These are phyloP conservation scores for Myotis lucifugus DNA, from an alignment of 2,113 vertebrate species.

Conservation along the genomic window DNA sequence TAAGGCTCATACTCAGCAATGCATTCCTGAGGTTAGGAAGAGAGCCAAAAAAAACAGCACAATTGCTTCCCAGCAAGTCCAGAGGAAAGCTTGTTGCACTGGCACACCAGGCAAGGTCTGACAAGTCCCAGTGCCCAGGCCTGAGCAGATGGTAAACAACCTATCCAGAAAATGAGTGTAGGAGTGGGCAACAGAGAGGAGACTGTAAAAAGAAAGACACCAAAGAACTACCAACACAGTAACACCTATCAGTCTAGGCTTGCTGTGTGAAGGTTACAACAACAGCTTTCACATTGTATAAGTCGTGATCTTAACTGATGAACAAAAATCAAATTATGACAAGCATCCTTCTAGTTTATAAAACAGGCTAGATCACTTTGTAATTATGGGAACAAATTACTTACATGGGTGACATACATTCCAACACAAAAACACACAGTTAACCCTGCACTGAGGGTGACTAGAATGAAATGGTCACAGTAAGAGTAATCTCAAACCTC, in stretches of 20 bases:
- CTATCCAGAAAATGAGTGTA: no score
- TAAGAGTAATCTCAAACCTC: not conserved
- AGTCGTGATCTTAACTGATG: no score
- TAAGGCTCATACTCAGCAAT: not conserved
- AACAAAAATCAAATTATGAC: not conserved
- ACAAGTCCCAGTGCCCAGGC: not conserved
- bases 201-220: not conserved
- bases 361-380: not conserved
- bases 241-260: not conserved
- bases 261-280: not conserved
- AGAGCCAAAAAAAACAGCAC: not conserved
- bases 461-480: not conserved
- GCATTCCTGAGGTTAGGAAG: not conserved
- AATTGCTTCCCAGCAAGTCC: not conserved
- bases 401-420: not conserved
- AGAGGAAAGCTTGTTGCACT: not conserved
- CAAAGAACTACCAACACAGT: no score
- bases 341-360: not conserved
- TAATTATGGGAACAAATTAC: not conserved
- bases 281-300: not conserved
- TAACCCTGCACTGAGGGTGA: not conserved
- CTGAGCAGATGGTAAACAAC: not conserved
- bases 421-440: not conserved
- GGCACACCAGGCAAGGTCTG: not conserved
- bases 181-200: not conserved